Base-by-base conservation (phyloP, 2,888 invertebrate genomes). In the Syrista parreyssii region DNA sequence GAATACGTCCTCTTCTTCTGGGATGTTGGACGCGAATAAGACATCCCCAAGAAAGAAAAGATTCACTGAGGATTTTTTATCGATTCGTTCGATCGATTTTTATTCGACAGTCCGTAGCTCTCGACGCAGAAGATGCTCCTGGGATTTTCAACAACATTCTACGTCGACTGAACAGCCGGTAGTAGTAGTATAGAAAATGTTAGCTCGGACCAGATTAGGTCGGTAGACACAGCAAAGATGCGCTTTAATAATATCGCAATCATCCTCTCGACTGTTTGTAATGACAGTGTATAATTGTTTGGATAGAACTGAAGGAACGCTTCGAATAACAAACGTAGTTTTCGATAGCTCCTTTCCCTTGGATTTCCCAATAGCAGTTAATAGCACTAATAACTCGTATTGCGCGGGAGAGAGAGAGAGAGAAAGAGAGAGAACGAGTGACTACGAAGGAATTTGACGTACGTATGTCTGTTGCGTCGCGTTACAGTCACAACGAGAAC, bases 161-260 rank as follows among this genome's bases (percentile, higher is more conserved):
- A 0, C 89, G 92, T 55, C 93, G 94, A 83, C 88, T 94, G 32
- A 92, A 92, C 80, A 84, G 88, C 0, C 85, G 91, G 1, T 94
- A 94, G 84, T 92, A 93, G 92, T 81, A 91, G 95, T 32, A 94
- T 94, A 0, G 95, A 94, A 82, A 95, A 94, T 83, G 94, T 94
- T 2, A 94, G 92, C 91, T 91, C 92, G 30, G 93, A 93, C 71
- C 81, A 84, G 0, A 93, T 92, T 1, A 92, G 92, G 3, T 85
- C 93, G 0, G 82, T 92, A 0, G 94, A 55, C 55, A 23, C 55
- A 55, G 23, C 55, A 55, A 23, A 6, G 9, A 55, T 23, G 55
- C 15, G 55, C 9, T 55, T 23, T 23, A 55, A 23, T 3, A 55
- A 55, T 23, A 55, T 55, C 55, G 0, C 23, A 55, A 55, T 55